Evolutionary conservation across 2,888 invertebrate species (phyloP).

Genomic region (Eupithecia subumbrata): DNA sequence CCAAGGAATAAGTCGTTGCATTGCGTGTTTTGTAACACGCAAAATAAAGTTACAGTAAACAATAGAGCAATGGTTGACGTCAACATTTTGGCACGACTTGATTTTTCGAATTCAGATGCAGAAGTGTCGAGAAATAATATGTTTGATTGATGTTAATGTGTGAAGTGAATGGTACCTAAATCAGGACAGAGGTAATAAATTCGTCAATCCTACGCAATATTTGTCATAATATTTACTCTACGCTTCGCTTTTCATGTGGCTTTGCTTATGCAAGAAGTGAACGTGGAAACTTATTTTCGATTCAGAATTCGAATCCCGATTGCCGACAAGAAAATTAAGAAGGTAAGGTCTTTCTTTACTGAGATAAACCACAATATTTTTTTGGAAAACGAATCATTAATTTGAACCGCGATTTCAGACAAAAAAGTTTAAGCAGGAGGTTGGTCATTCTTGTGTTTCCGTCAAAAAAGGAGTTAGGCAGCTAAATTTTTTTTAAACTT

Average conservation of each 20-base stretch:
- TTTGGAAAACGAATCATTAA: background rate
- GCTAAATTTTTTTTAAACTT: too few species aligned
- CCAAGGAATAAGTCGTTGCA: slow-evolving; percentile 53
- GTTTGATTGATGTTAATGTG: slow-evolving; percentile 16
- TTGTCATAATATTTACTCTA: slow-evolving; percentile 35
- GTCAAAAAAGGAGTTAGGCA: too few species aligned
- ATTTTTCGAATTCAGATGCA: slow-evolving; percentile 12
- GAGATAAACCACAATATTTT: too few species aligned
- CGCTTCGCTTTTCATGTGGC: slow-evolving; percentile 38
- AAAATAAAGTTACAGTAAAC: background rate
- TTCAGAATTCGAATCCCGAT: background rate
- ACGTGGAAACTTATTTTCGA: background rate
- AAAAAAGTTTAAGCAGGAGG: too few species aligned
- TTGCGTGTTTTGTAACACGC: slow-evolving; percentile 21
- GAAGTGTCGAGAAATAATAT: slow-evolving; percentile 30
- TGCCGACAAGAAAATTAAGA: background rate
- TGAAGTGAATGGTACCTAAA: slow-evolving; percentile 20
- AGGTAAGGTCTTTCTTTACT: background rate
- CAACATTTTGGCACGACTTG: slow-evolving; percentile 34
- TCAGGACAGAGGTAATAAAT: slow-evolving; percentile 26
- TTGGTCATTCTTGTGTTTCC: background rate
- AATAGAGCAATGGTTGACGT: slow-evolving; percentile 16
- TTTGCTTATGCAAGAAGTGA: background rate
- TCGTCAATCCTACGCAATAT: slow-evolving; percentile 29
- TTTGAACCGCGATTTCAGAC: background rate